Conservation (phyloP, 1,140 invertebrate species). For the Drosophila virilis region DNA sequence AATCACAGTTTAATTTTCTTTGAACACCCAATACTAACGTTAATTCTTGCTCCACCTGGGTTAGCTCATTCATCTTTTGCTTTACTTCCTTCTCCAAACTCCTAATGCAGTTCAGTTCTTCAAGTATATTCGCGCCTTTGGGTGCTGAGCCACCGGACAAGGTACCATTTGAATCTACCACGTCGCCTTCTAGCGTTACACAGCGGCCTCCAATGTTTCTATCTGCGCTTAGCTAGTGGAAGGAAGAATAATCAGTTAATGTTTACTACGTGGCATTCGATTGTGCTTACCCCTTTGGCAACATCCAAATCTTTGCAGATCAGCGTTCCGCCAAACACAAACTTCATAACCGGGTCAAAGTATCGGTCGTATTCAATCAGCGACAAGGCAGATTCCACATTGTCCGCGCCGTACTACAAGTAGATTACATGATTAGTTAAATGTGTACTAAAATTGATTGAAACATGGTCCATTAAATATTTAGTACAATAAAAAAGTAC, state of each 20-base stretch:
- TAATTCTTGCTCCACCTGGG: constrained; percentile 86
- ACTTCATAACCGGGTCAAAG: constrained; percentile 92
- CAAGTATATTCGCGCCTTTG: constrained; percentile 85
- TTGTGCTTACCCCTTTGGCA: constrained; percentile 88
- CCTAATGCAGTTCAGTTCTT: constrained; percentile 85
- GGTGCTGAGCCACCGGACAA: constrained; percentile 92
- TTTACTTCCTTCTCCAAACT: constrained; percentile 85
- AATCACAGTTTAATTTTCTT: neutral
- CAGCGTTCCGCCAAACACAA: constrained; percentile 94
- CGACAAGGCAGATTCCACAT: constrained; percentile 93
- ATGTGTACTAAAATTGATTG: neutral
- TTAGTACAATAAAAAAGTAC: no score
- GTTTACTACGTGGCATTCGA: neutral
- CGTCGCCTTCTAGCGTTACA: constrained; percentile 97
- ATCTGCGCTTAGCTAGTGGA: constrained; percentile 88
- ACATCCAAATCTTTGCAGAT: constrained; percentile 92
- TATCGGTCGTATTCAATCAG: constrained; percentile 91
- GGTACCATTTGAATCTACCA: constrained; percentile 94
- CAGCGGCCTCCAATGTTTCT: constrained; percentile 89
- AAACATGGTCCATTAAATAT: no score
- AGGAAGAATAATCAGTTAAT: neutral
- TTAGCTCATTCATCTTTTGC: constrained; percentile 85
- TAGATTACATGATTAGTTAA: neutral
- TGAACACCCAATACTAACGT: constrained; percentile 68
- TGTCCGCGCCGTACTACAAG: constrained; percentile 88